Base-by-base conservation (phyloP, 2,888 invertebrate genomes). In the Caenorhabditis virilis region DNA sequence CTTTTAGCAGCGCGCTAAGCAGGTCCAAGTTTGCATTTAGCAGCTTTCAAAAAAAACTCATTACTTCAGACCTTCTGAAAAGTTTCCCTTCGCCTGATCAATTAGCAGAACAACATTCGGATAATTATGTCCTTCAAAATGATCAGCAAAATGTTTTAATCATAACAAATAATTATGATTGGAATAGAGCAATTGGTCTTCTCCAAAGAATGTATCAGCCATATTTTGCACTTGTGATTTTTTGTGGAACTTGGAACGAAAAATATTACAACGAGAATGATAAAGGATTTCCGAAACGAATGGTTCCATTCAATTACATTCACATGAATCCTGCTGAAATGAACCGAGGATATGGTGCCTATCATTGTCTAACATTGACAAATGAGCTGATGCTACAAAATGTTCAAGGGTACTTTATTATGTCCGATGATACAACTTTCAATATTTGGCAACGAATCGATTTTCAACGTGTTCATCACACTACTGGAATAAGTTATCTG, bases 261-360 rank as follows among this genome's bases (percentile, higher is more conserved):
- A 13, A 30, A 30, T 6, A 30, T 9, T 30, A 30, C 13, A 6
- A 6, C 7, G 13, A 30, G 30, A 30, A 6, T 9, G 13, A 30
- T 13, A 6, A 30, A 13, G 30, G 30, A 30, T 30, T 30, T 30
- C 30, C 30, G 30, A 13, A 30, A 30, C 6, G 7, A 6, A 6
- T 9, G 30, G n/a, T n/a, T n/a, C n/a, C n/a, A n/a, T n/a, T n/a
- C n/a, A n/a, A n/a, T n/a, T n/a, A n/a, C n/a, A n/a, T 66, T 26
- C 52, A 61, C 35, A 52, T 66, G 52, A 56, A 56, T 45, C 47
- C 55, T 6, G 41, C 23, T 1, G 66, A 66, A 41, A 61, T 61
- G 22, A 4, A 47, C n/a, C 5, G n/a, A 15, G 47, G 47, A 13
- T 54, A 23, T 23, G 23, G 5, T 16, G 38, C 18, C 23, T 54